A percentile compares a stretch with the other conserved stretches of the same genome.
Conservation (phyloP, 2,888 invertebrate species). For the Megaustenia siamemsis region DNA sequence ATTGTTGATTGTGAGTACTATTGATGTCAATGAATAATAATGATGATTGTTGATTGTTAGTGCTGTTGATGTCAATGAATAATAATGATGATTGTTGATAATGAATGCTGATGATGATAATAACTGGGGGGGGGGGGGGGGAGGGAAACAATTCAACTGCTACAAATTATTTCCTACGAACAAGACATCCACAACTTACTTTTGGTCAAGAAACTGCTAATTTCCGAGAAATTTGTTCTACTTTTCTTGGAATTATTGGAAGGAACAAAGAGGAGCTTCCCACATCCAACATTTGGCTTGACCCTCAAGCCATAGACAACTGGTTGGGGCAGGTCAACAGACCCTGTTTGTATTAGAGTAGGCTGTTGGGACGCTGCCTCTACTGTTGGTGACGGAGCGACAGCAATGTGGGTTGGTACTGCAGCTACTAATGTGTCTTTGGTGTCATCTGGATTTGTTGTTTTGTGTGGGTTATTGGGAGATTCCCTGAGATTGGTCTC, state of each 20-base stretch:
- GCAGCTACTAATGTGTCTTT: background rate
- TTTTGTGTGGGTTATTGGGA: background rate
- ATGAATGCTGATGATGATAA: too few relatives aligned
- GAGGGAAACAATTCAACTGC: too few relatives aligned
- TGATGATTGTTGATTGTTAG: too few relatives aligned
- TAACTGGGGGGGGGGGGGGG: too few relatives aligned
- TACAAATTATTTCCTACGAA: too few relatives aligned
- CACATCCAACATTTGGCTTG: conserved; percentile 39
- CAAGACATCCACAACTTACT: too few relatives aligned
- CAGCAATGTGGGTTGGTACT: background rate
- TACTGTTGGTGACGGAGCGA: background rate
- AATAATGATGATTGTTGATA: too few relatives aligned
- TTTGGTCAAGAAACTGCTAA: conserved; percentile 27
- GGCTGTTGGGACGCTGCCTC: background rate
- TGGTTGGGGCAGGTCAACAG: background rate
- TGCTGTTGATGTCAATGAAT: too few relatives aligned
- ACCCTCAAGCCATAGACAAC: conserved; percentile 49
- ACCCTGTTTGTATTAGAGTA: background rate
- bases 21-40: too few relatives aligned
- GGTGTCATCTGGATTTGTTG: background rate
- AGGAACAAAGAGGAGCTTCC: conserved; percentile 17
- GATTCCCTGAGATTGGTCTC: background rate
- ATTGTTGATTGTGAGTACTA: too few relatives aligned
- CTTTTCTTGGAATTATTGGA: background rate
- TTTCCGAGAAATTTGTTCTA: background rate